phyloP scores from a whole-genome alignment of 2,113 vertebrate species.

The Etheostoma spectabile region DNA sequence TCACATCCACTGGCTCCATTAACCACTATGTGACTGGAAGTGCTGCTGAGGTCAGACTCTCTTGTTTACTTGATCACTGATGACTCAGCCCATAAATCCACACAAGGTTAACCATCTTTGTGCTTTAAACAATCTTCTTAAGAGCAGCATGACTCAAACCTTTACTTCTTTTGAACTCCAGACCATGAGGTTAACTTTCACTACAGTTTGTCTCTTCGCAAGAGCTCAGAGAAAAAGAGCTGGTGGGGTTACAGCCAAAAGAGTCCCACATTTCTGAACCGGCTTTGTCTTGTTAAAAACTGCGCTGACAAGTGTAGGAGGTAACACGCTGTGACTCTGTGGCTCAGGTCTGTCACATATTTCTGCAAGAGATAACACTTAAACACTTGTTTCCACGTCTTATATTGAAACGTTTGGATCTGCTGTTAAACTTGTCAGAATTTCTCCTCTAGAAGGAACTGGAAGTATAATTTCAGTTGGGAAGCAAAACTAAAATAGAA shows the following conservation, averaged over 20 bases:
- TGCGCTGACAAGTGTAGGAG: neutral
- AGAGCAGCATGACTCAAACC: slow-evolving; percentile 21
- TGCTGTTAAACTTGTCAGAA: neutral
- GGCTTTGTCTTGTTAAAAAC: neutral
- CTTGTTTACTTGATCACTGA: slow-evolving; percentile 5
- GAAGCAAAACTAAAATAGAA: neutral
- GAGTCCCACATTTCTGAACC: neutral
- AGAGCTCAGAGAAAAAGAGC: neutral
- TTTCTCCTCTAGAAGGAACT: neutral
- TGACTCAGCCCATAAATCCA: slow-evolving; percentile 23
- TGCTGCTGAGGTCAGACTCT: slow-evolving; percentile 82
- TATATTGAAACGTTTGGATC: neutral
- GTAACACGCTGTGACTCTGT: neutral
- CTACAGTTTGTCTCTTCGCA: slow-evolving; percentile 5
- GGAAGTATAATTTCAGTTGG: neutral
- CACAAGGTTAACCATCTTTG: slow-evolving; percentile 18
- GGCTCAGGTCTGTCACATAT: slow-evolving; percentile 1
- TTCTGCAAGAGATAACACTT: slow-evolving; percentile 1
- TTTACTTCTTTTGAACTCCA: slow-evolving; percentile 16
- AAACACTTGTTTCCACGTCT: neutral
- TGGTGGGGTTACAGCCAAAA: neutral
- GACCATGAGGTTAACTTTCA: slow-evolving; percentile 3
- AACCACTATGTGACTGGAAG: slow-evolving; percentile 89
- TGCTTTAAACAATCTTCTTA: neutral
- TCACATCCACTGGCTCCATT: slow-evolving; percentile 89